phyloP scores from a whole-genome alignment of 2,888 invertebrate species.

The Capitulum mitella region DNA sequence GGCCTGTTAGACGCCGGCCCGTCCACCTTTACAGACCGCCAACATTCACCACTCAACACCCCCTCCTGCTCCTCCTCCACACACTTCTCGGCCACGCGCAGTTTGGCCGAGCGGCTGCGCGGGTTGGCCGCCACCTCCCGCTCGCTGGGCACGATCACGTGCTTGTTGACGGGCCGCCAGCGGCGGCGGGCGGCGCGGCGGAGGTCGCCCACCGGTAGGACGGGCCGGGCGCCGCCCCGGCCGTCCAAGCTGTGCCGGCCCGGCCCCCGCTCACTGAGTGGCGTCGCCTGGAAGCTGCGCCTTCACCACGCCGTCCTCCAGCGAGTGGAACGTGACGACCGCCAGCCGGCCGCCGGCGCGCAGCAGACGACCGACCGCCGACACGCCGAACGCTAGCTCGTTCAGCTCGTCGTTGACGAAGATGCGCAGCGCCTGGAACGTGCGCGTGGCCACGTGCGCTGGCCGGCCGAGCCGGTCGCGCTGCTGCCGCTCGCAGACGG shows the following conservation, averaged over 20 bases:
- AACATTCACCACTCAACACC: too few species aligned
- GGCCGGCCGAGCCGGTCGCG: conserved; percentile 65
- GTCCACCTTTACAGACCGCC: too few species aligned
- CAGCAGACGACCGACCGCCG: conserved; percentile 64
- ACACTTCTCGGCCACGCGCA: conserved; percentile 68
- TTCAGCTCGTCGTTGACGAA: conserved; percentile 95
- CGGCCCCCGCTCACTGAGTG: neutral
- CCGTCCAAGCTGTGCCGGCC: conserved; percentile 51
- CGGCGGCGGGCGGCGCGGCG: conserved; percentile 53
- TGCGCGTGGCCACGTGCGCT: conserved; percentile 78
- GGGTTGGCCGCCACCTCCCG: conserved; percentile 73
- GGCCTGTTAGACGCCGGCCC: too few species aligned
- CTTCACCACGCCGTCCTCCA: conserved; percentile 90
- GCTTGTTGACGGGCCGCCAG: conserved; percentile 74
- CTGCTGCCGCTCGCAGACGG: conserved; percentile 49
- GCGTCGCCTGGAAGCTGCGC: conserved; percentile 51
- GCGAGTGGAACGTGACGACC: conserved; percentile 81
- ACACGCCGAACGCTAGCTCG: conserved; percentile 81
- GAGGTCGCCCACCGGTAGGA: conserved; percentile 55
- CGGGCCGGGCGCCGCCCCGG: conserved; percentile 54
- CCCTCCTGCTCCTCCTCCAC: neutral
- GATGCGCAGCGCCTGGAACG: conserved; percentile 86
- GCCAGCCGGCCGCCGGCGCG: conserved; percentile 70
- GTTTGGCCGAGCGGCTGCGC: conserved; percentile 77
- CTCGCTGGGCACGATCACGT: conserved; percentile 64